A percentile compares a stretch with the other conserved stretches of the same genome.
These are phyloP conservation scores for Sapajus apella DNA, from an alignment of 2,113 vertebrate species.

Conservation along the genomic window DNA sequence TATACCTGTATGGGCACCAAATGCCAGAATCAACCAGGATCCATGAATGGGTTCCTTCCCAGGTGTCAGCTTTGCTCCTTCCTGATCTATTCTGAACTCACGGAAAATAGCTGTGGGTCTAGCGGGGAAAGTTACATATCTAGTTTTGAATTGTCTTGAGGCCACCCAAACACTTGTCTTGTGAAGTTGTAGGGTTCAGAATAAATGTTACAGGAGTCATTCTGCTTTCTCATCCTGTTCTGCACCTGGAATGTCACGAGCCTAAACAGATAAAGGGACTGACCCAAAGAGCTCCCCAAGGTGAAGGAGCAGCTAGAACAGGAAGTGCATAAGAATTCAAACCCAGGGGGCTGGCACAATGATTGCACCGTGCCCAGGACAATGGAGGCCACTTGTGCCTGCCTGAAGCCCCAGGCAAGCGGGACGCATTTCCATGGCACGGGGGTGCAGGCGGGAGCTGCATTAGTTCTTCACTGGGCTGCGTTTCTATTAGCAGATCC, in stretches of 20 bases:
- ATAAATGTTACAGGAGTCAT: rapidly evolving
- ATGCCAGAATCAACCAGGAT: not conserved
- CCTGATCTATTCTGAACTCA: not conserved
- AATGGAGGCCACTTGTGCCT: rapidly evolving
- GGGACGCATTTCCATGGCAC: rapidly evolving
- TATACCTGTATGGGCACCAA: rapidly evolving
- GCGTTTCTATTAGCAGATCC: rapidly evolving
- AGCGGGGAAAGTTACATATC: no score
- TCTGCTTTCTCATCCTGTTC: not conserved
- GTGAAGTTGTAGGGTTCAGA: not conserved
- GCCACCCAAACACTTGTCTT: not conserved
- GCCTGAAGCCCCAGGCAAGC: rapidly evolving
- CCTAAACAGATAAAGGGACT: not conserved
- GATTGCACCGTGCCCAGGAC: not conserved
- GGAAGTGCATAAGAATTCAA: no score
- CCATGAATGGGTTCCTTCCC: rapidly evolving
- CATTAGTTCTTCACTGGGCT: rapidly evolving
- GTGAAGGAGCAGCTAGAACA: not conserved
- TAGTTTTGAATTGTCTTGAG: not conserved
- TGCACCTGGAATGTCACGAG: not conserved
- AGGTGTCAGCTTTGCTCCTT: rapidly evolving
- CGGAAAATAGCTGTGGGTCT: not conserved
- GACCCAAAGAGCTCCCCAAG: not conserved
- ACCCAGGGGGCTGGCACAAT: no score
- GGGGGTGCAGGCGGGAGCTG: rapidly evolving